These are phyloP conservation scores for Paelopatides confundens DNA, from an alignment of 53 echinoderm and acorn worm species.

Conservation along the genomic window DNA sequence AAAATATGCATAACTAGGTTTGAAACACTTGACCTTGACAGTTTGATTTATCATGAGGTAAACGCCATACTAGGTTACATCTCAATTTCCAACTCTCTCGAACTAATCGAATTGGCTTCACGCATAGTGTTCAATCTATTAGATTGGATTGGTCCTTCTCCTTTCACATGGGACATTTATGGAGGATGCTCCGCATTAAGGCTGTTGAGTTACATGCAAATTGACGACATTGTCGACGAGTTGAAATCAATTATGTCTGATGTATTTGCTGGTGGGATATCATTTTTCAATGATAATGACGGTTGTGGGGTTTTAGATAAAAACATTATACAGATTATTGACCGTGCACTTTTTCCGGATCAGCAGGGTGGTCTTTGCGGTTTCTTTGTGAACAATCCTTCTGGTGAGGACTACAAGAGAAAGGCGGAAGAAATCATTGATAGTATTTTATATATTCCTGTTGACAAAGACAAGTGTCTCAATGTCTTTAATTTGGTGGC, in stretches of 20 bases:
- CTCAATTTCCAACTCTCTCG: neutral
- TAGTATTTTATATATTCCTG: neutral
- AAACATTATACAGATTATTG: neutral
- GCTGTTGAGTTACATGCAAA: neutral
- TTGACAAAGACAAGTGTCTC: neutral
- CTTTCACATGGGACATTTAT: neutral
- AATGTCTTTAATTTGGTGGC: neutral
- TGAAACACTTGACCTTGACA: neutral
- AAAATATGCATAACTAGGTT: too few species aligned
- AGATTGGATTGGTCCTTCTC: neutral
- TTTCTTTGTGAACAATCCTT: neutral
- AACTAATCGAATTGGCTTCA: neutral
- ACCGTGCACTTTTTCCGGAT: neutral
- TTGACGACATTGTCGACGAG: neutral
- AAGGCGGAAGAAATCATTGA: neutral
- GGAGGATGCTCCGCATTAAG: neutral
- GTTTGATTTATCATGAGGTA: neutral
- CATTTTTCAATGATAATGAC: neutral
- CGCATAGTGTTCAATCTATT: neutral
- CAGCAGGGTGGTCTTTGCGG: neutral
- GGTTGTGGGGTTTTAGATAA: neutral
- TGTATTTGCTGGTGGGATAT: neutral
- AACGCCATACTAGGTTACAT: neutral
- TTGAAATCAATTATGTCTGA: neutral
- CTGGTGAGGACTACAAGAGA: neutral